Conservation (phyloP, 1,140 invertebrate genomes). For the Artemia franciscana region DNA sequence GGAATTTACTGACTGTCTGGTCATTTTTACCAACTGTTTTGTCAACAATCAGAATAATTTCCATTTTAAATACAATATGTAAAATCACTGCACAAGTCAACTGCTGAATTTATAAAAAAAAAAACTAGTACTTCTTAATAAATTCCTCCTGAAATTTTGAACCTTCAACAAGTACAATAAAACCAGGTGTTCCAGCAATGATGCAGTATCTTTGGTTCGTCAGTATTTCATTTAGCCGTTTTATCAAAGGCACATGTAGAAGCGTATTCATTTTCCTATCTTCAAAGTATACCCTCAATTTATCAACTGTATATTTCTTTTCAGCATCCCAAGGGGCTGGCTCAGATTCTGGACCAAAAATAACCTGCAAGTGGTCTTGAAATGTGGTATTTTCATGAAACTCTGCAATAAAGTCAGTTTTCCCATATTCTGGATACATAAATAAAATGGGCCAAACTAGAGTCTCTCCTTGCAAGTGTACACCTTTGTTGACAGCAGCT, state of each 20-base stretch:
- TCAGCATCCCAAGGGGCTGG: conserved; percentile 46
- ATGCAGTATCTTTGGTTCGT: conserved; percentile 28
- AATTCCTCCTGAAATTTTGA: conserved; percentile 21
- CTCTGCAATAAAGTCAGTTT: conserved; percentile 43
- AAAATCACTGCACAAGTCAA: too few species aligned
- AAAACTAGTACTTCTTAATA: conserved; percentile 10
- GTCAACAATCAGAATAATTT: too few species aligned
- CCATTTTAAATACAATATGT: too few species aligned
- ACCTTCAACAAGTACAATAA: conserved; percentile 24
- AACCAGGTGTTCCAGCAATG: conserved; percentile 25
- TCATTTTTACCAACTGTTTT: too few species aligned
- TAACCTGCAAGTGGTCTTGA: conserved; percentile 36
- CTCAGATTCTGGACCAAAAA: conserved; percentile 34
- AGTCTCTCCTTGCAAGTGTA: conserved; percentile 20
- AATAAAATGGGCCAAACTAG: conserved; percentile 60
- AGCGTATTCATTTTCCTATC: conserved; percentile 35
- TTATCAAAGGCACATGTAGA: conserved; percentile 30
- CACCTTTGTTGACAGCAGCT: conserved; percentile 20
- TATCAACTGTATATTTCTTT: conserved; percentile 35
- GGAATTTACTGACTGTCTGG: too few species aligned
- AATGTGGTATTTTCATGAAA: conserved; percentile 46
- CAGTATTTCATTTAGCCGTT: conserved; percentile 36
- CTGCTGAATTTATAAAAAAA: too few species aligned
- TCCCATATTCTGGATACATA: conserved; percentile 51
- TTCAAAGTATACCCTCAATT: conserved; percentile 55